phyloP scores from a whole-genome alignment of 1,140 invertebrate species.

The Conopomorpha cramerella region DNA sequence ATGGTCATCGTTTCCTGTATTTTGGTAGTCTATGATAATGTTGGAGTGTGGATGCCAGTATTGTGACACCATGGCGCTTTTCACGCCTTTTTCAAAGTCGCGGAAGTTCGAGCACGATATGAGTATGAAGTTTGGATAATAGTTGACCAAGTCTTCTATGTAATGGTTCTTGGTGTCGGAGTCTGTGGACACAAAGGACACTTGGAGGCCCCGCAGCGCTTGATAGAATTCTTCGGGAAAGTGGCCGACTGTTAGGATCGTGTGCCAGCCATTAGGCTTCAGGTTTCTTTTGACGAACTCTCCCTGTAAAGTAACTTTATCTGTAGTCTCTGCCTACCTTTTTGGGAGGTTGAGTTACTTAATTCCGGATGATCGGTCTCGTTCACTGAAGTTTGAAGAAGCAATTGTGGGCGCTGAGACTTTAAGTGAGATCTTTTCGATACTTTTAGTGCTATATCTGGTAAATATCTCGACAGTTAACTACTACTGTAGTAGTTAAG shows the following conservation, averaged over 20 bases:
- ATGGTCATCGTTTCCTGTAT: conserved; percentile 10
- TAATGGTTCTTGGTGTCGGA: conserved; percentile 13
- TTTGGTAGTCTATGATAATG: conserved; percentile 28
- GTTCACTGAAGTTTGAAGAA: no score
- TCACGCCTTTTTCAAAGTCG: conserved; percentile 22
- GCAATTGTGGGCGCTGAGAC: no score
- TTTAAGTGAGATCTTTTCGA: no score
- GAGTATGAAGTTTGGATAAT: conserved; percentile 24
- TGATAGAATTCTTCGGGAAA: conserved; percentile 21
- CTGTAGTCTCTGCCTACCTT: not conserved
- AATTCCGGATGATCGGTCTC: no score
- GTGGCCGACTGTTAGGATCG: conserved; percentile 20
- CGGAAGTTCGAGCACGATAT: conserved; percentile 19
- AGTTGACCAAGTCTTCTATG: conserved; percentile 20
- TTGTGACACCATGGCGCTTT: conserved; percentile 13
- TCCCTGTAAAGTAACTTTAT: conserved; percentile 15
- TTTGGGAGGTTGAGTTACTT: no score
- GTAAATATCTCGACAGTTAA: no score
- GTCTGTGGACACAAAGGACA: conserved; percentile 16
- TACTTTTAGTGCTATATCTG: no score
- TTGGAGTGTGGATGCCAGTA: conserved; percentile 38
- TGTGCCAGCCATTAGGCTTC: conserved; percentile 28
- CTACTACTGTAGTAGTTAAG: no score
- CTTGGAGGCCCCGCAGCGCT: conserved; percentile 12
- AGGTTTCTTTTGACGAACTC: conserved; percentile 20